phyloP scores from a whole-genome alignment of 2,888 invertebrate species.

The Gari tellinella region DNA sequence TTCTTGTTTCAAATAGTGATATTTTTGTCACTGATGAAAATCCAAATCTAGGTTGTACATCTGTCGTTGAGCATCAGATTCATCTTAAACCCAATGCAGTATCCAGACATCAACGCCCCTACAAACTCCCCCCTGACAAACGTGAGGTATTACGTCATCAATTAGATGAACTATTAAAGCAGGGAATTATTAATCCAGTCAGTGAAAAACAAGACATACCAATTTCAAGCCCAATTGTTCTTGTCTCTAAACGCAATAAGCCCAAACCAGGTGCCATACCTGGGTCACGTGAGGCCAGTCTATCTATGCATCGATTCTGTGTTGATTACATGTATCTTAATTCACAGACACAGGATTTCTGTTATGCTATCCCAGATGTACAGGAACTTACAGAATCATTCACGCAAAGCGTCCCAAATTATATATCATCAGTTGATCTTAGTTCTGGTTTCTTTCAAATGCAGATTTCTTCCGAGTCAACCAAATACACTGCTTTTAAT shows the following conservation, averaged over 20 bases:
- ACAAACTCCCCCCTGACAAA: no score
- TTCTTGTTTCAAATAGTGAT: no score
- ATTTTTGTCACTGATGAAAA: constrained; percentile 23
- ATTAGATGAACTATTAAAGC: constrained; percentile 29
- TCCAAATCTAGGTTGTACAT: constrained; percentile 15
- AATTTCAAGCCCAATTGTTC: constrained; percentile 31
- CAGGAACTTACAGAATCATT: no score
- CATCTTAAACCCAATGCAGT: constrained; percentile 21
- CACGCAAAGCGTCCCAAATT: no score
- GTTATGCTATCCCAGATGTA: no score
- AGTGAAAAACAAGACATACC: constrained; percentile 24
- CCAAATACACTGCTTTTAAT: no score
- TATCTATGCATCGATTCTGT: constrained; percentile 35
- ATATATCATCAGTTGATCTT: no score
- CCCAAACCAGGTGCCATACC: constrained; percentile 12
- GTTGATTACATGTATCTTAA: constrained; percentile 44
- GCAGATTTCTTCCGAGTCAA: no score
- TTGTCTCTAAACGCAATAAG: constrained; percentile 36
- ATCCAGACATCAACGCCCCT: constrained; percentile 28
- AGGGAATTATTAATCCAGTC: constrained; percentile 28
- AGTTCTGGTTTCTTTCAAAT: no score
- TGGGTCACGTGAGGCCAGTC: constrained; percentile 20
- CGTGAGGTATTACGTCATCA: constrained; percentile 30
- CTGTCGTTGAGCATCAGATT: no score
- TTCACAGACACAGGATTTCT: constrained; percentile 36